Base-by-base conservation (phyloP, 2,113 vertebrate species). In the Pseudois nayaur region DNA sequence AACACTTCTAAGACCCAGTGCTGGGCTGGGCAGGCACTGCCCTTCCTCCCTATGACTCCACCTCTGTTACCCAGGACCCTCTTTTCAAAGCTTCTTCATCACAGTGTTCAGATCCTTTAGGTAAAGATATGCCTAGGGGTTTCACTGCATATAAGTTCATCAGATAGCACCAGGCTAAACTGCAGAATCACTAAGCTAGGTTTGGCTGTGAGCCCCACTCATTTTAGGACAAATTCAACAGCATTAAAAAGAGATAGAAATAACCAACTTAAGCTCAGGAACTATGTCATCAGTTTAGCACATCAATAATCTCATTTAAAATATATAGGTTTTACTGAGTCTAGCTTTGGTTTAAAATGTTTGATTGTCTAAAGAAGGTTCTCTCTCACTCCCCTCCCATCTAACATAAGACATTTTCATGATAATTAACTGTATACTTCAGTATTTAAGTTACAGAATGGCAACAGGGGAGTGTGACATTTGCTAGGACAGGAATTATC, bases 391-490 rank as follows among this genome's bases (percentile, higher is more conserved):
- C 43, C 57, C 31, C 45, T 60, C 31, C 45, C 55, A 57, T 54
- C 55, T 94, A 59, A 82, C 21, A 36, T 7, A 31, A 82, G 76
- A 60, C 1, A 6, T 84, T 12, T 84, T 89, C 40, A 45, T 45
- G 43, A 48, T 57, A 79, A 91, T 59, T 82, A 81, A 27, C 52
- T 59, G 59, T 71, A 40, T 52, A 54, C 27, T 52, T 74, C 85
- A 89, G 92, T 59, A 86, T 78, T 87, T 84, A 95, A 92, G 19
- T 84, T 89, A 50, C 45, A 87, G n/a, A 91, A 83, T 13, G 91
- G 84, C 36, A 23, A 81, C 83, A 7, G 12, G 6, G 21, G 6
- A 21, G 10, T 12, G n/a, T 52, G 62, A 82, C 31, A 81, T 40
- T 40, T 52, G 64, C 33, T 86, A 43, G 17, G 89, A 78, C 25